phyloP scores from a whole-genome alignment of 2,113 vertebrate species.

The Sander vitreus region DNA sequence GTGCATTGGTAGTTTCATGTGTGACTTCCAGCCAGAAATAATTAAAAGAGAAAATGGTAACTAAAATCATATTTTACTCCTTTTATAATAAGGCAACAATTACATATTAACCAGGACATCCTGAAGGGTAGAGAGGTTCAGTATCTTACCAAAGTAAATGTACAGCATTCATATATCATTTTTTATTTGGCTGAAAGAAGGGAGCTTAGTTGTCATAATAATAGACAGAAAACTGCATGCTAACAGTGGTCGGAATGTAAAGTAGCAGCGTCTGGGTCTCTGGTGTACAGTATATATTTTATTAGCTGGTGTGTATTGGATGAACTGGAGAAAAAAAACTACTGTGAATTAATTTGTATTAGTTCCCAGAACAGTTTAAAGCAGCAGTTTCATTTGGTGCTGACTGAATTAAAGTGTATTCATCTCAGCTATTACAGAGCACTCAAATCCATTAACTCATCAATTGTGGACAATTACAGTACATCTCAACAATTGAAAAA shows the following conservation, averaged over 20 bases:
- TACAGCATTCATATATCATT: background rate
- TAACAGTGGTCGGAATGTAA: conserved; percentile 18
- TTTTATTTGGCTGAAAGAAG: background rate
- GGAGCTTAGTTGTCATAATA: background rate
- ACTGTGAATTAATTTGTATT: background rate
- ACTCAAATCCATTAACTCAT: background rate
- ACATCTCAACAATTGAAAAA: background rate
- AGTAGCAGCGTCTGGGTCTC: background rate
- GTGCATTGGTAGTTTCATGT: background rate
- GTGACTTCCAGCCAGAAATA: background rate
- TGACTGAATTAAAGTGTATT: background rate
- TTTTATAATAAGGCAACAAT: background rate
- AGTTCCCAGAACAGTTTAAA: background rate
- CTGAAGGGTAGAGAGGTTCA: background rate
- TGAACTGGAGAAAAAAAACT: background rate
- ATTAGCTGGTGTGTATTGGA: background rate
- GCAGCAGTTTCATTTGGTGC: background rate
- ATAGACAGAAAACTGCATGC: background rate
- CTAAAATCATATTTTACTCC: background rate
- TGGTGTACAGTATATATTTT: conserved; percentile 26
- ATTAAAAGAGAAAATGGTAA: background rate
- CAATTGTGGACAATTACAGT: background rate
- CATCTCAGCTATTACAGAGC: background rate
- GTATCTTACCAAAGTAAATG: background rate
- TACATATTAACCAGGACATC: background rate